These are phyloP conservation scores for Oophaga pumilio DNA, from an alignment of 2,113 vertebrate species.

Conservation along the genomic window DNA sequence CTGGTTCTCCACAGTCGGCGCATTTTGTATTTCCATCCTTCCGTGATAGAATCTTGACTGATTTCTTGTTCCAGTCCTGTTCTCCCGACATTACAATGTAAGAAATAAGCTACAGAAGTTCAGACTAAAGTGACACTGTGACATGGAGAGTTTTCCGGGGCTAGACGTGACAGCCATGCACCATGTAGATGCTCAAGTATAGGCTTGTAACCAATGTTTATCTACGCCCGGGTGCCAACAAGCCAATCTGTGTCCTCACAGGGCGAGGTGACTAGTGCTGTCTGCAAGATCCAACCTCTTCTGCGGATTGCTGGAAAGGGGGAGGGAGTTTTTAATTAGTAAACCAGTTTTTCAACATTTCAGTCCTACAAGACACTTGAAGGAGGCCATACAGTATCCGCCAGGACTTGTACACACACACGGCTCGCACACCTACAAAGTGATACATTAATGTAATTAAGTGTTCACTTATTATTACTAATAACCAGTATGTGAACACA, in stretches of 20 bases:
- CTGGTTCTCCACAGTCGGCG: slow-evolving; percentile 47
- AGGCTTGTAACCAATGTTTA: not conserved
- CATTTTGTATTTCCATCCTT: slow-evolving; percentile 45
- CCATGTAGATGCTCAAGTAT: not conserved
- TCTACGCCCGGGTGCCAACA: not conserved
- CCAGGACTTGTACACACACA: slow-evolving; percentile 37
- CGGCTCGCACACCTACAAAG: not conserved
- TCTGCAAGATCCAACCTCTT: not conserved
- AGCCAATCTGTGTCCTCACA: not conserved
- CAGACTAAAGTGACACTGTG: not conserved
- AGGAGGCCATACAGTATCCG: not conserved
- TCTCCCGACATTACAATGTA: slow-evolving; percentile 37
- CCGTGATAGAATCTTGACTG: slow-evolving; percentile 11
- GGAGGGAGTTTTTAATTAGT: slow-evolving; percentile 45
- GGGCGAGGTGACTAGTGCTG: not conserved
- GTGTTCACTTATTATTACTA: not conserved
- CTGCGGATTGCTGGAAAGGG: not conserved
- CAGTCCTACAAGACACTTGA: not conserved
- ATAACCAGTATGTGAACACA: too few relatives aligned
- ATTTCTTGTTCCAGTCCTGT: slow-evolving; percentile 45
- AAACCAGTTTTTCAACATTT: slow-evolving; percentile 57
- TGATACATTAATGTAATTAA: not conserved
- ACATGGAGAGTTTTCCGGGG: not conserved
- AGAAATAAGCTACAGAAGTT: not conserved
- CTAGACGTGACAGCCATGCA: not conserved